phyloP scores from a whole-genome alignment of 1,140 invertebrate species.

The Lasioglossum albipes region DNA sequence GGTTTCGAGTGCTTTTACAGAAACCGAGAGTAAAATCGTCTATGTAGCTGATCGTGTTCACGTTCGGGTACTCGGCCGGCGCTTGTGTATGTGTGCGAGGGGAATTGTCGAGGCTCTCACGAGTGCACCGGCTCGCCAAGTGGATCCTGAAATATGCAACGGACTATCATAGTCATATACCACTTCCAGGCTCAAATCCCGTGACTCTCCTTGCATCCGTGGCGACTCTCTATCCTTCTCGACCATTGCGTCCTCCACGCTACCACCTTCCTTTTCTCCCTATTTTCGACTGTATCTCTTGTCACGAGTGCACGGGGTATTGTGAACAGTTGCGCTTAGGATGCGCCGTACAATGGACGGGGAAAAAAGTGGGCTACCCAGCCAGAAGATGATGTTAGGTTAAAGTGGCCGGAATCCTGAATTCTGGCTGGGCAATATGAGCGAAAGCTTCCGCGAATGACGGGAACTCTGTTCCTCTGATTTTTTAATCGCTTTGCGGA shows the following conservation, averaged over 20 bases:
- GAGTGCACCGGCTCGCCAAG: slow-evolving; percentile 40
- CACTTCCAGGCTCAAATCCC: slow-evolving; percentile 58
- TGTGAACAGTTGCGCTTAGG: slow-evolving; percentile 35
- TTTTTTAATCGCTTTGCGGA: not conserved
- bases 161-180: slow-evolving; percentile 62
- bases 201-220: slow-evolving; percentile 34
- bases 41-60: slow-evolving; percentile 4
- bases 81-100: not conserved
- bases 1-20: slow-evolving; percentile 38
- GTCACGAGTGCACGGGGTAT: slow-evolving; percentile 19
- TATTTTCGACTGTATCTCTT: slow-evolving; percentile 22
- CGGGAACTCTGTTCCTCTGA: not conserved
- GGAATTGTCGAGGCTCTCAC: slow-evolving; percentile 25
- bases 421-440: slow-evolving; percentile 46
- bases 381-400: slow-evolving; percentile 47
- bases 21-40: slow-evolving; percentile 34
- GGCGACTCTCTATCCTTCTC: slow-evolving; percentile 7
- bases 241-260: not conserved
- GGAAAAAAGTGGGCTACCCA: slow-evolving; percentile 35
- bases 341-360: slow-evolving; percentile 42
- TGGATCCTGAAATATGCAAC: slow-evolving; percentile 66
- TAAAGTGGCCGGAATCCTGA: slow-evolving; percentile 43
- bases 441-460: slow-evolving; percentile 11
- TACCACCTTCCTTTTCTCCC: not conserved
- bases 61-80: not conserved